Evolutionary conservation across 2,113 vertebrate genomes (phyloP).

Genomic region (Podiceps cristatus): DNA sequence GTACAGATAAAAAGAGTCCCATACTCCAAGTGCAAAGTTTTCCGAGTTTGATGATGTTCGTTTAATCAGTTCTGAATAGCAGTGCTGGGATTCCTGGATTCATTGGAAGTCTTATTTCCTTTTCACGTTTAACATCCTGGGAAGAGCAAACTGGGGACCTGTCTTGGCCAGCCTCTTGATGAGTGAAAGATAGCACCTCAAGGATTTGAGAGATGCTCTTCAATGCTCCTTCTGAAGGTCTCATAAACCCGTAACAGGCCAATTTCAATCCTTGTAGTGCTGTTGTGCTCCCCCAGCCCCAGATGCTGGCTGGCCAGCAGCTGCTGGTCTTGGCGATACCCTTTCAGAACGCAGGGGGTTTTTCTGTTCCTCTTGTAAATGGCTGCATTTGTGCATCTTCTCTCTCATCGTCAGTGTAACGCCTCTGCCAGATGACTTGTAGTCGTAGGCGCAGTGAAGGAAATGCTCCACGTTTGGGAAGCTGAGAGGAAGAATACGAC

Average conservation of each 20-base stretch:
- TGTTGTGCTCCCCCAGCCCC: not conserved
- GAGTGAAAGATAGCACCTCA: not conserved
- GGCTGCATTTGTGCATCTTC: not conserved
- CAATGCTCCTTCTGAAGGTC: not conserved
- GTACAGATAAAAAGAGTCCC: not conserved
- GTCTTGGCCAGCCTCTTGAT: not conserved
- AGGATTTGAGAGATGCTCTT: not conserved
- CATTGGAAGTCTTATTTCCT: not conserved
- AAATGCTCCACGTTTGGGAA: fast-evolving
- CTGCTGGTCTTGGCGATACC: not conserved
- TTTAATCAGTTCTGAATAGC: not conserved
- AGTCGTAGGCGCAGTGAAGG: not conserved
- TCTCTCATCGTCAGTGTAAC: not conserved
- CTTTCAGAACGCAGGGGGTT: not conserved
- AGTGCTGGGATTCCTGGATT: not conserved
- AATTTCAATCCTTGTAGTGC: not conserved
- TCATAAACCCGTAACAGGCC: fast-evolving
- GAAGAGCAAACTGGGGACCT: not conserved
- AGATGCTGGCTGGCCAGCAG: not conserved
- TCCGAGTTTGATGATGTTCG: not conserved
- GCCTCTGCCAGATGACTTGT: fast-evolving
- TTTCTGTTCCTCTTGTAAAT: not conserved
- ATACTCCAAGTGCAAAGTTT: not conserved
- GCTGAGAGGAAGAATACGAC: not conserved
- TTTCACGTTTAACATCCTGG: not conserved